These are phyloP conservation scores for Holacanthus passer DNA, from an alignment of 2,113 vertebrate species.

Conservation along the genomic window DNA sequence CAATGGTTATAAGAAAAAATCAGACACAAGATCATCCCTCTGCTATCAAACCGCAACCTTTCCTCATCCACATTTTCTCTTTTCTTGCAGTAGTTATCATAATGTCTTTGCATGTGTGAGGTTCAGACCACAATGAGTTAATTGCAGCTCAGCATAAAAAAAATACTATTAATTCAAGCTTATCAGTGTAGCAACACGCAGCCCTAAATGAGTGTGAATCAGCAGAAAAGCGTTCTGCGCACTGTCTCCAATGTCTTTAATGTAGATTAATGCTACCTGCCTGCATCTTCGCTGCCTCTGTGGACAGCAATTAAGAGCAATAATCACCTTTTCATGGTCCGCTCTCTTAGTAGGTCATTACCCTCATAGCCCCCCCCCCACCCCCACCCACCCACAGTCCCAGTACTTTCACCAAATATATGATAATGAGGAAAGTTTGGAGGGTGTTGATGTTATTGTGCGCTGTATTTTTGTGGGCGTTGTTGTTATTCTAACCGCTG, in stretches of 20 bases:
- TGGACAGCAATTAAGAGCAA: conserved; percentile 93
- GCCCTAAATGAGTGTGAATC: conserved; percentile 86
- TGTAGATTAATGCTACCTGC: conserved; percentile 95
- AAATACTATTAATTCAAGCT: conserved; percentile 45
- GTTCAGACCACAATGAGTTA: conserved; percentile 11
- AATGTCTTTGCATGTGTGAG: neutral
- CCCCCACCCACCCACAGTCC: neutral
- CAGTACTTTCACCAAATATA: conserved; percentile 15
- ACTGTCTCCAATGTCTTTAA: conserved; percentile 86
- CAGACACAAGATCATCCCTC: too few relatives aligned
- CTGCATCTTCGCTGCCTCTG: conserved; percentile 86
- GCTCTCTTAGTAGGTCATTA: conserved; percentile 85
- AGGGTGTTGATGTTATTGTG: conserved; percentile 39
- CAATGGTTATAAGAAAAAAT: too few relatives aligned
- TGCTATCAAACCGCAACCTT: too few relatives aligned
- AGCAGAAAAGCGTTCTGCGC: conserved; percentile 82
- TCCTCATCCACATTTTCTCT: too few relatives aligned
- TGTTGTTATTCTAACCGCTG: conserved; percentile 1
- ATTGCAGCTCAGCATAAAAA: conserved; percentile 51
- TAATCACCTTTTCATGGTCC: conserved; percentile 87
- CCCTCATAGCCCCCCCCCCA: neutral
- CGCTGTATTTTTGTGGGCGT: neutral
- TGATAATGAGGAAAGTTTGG: conserved; percentile 60
- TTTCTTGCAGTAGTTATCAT: neutral
- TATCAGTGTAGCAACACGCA: conserved; percentile 64